A percentile compares a stretch with the other conserved stretches of the same genome.
phyloP scores from a whole-genome alignment of 2,888 invertebrate species.

The Cerastoderma edule region DNA sequence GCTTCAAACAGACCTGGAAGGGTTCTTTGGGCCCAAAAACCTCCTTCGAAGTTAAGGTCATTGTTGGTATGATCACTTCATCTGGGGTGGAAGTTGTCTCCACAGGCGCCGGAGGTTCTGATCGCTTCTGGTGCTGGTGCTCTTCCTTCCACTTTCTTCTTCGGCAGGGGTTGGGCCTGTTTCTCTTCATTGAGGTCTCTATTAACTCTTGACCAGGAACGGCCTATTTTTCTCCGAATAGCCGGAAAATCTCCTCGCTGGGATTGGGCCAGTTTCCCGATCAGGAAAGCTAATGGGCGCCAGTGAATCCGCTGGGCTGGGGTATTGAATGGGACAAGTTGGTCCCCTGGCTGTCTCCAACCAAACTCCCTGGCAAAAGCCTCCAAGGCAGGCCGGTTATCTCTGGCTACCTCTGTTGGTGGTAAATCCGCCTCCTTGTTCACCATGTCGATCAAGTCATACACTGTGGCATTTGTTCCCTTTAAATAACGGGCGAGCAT shows the following conservation, averaged over 20 bases:
- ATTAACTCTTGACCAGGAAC: background rate
- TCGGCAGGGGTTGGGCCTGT: too few relatives aligned
- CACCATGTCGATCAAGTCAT: constrained; percentile 8
- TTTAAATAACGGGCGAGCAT: constrained; percentile 6
- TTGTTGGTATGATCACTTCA: too few relatives aligned
- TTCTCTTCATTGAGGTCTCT: background rate
- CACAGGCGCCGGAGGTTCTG: too few relatives aligned
- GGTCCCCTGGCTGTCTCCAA: constrained; percentile 13
- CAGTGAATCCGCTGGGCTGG: constrained; percentile 30
- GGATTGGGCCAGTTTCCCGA: background rate
- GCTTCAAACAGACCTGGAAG: too few relatives aligned
- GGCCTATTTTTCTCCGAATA: constrained; percentile 4
- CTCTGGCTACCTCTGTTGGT: background rate
- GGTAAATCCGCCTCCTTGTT: background rate
- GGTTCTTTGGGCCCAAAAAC: too few relatives aligned
- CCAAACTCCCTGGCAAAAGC: background rate
- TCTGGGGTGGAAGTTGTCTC: too few relatives aligned
- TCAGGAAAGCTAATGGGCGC: constrained; percentile 19
- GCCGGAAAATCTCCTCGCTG: constrained; percentile 2
- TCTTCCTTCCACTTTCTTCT: too few relatives aligned
- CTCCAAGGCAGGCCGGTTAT: constrained; percentile 8
- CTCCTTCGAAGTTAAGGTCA: too few relatives aligned
- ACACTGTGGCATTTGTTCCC: background rate
- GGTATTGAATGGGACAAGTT: constrained; percentile 19
- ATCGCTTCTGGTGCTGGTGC: too few relatives aligned